phyloP scores from a whole-genome alignment of 2,797 vertebrate species.

The Hemibagrus guttatus region DNA sequence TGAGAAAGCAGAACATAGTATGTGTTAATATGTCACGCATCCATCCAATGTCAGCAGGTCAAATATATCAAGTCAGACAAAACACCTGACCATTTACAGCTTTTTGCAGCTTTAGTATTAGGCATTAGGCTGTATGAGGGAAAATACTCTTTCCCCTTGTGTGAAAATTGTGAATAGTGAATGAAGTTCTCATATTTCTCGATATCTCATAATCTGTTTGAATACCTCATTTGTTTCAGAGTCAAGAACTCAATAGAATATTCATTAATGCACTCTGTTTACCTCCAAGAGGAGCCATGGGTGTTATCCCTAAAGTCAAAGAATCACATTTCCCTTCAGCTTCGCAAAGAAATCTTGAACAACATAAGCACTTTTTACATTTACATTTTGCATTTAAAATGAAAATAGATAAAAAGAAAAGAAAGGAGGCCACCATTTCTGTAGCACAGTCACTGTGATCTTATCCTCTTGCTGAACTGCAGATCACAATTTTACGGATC shows the following conservation, averaged over 20 bases:
- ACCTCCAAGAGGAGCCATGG: neutral
- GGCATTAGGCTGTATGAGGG: neutral
- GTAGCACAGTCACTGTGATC: slow-evolving; percentile 16
- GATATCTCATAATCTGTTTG: slow-evolving; percentile 6
- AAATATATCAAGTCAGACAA: neutral
- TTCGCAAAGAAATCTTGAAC: neutral
- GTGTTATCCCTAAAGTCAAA: slow-evolving; percentile 11
- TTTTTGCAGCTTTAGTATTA: neutral
- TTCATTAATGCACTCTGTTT: slow-evolving; percentile 26
- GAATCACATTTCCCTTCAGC: neutral
- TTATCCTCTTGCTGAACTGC: slow-evolving; percentile 18
- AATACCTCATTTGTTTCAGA: slow-evolving; percentile 13
- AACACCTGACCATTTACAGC: neutral
- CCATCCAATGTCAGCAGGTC: neutral
- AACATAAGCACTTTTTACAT: neutral
- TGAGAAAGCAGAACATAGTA: neutral
- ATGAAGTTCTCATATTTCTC: slow-evolving; percentile 5
- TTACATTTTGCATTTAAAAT: neutral
- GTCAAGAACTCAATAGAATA: slow-evolving; percentile 3
- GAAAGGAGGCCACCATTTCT: neutral
- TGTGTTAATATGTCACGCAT: neutral
- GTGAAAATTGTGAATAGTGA: neutral
- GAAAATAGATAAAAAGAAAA: neutral
- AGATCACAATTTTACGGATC: slow-evolving; percentile 37
- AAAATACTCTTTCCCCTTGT: neutral